Evolutionary conservation across 53 echinoderm and acorn worm genomes (phyloP).

Genomic region (Zoroaster sp.): DNA sequence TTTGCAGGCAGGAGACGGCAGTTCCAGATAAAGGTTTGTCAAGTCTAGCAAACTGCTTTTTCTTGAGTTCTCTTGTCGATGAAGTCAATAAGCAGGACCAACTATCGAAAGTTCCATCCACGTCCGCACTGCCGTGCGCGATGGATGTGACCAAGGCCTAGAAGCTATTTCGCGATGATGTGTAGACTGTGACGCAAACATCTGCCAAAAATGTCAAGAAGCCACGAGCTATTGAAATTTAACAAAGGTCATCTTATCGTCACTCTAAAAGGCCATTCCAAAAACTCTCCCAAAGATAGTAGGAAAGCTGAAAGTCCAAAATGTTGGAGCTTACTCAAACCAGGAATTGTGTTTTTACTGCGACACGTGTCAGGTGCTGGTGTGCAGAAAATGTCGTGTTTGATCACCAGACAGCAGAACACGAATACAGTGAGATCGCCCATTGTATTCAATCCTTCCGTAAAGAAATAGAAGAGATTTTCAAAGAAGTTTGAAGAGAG

Average conservation of each 20-base stretch:
- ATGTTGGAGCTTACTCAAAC: not conserved
- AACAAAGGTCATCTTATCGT: not conserved
- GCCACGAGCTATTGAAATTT: not conserved
- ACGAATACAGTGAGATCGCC: not conserved
- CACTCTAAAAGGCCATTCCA: no score
- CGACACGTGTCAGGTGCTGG: not conserved
- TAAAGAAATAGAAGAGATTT: not conserved
- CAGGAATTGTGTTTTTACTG: slow-evolving; percentile 14
- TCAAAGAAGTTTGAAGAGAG: not conserved
- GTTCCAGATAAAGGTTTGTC: not conserved
- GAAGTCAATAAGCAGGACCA: slow-evolving; percentile 1
- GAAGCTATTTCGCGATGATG: not conserved
- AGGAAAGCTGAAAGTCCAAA: not conserved
- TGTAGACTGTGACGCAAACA: not conserved
- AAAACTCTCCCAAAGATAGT: not conserved
- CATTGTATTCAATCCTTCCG: not conserved
- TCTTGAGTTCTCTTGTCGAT: slow-evolving; percentile 25
- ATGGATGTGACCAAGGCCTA: not conserved
- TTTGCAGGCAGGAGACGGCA: not conserved
- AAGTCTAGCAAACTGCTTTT: not conserved
- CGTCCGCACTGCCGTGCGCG: not conserved
- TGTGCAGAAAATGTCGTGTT: not conserved
- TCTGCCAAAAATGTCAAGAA: not conserved
- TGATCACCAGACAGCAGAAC: not conserved
- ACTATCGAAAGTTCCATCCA: not conserved